Evolutionary conservation across 2,888 invertebrate species (phyloP).

Genomic region (Dorcus hopei): DNA sequence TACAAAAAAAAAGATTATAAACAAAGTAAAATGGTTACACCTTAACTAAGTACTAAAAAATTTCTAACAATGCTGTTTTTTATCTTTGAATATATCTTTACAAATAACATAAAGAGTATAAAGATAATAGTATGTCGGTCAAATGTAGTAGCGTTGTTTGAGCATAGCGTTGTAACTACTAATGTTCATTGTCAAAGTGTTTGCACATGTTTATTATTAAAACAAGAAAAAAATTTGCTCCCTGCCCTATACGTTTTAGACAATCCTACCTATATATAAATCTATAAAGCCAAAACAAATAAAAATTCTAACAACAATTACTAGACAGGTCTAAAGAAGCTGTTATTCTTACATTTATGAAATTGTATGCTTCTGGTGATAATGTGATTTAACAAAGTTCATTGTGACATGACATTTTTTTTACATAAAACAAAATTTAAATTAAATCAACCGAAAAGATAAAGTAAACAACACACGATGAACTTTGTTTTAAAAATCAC

Average conservation of each 20-base stretch:
- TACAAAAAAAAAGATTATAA: conserved; percentile 14
- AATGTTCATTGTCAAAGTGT: conserved; percentile 9
- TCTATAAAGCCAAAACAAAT: conserved; percentile 5
- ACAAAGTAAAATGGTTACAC: conserved; percentile 13
- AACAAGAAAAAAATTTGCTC: not conserved
- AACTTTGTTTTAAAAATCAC: too few relatives aligned
- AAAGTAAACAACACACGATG: too few relatives aligned
- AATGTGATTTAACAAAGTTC: too few relatives aligned
- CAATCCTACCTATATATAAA: conserved; percentile 10
- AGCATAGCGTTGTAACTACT: conserved; percentile 7
- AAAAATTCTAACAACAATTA: not conserved
- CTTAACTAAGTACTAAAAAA: conserved; percentile 5
- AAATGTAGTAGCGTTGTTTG: conserved; percentile 7
- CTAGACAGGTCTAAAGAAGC: too few relatives aligned
- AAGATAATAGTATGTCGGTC: conserved; percentile 9
- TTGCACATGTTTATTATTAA: conserved; percentile 12
- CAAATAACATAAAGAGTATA: conserved; percentile 4
- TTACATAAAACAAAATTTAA: too few relatives aligned
- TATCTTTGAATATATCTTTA: conserved; percentile 19
- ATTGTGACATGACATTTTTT: too few relatives aligned
- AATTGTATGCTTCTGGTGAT: too few relatives aligned
- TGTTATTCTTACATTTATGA: too few relatives aligned
- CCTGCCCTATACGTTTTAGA: conserved; percentile 10
- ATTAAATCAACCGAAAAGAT: too few relatives aligned
- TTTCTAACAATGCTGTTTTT: conserved; percentile 15